Conservation (phyloP, 1,140 invertebrate species). For the Triops longicaudatus region DNA sequence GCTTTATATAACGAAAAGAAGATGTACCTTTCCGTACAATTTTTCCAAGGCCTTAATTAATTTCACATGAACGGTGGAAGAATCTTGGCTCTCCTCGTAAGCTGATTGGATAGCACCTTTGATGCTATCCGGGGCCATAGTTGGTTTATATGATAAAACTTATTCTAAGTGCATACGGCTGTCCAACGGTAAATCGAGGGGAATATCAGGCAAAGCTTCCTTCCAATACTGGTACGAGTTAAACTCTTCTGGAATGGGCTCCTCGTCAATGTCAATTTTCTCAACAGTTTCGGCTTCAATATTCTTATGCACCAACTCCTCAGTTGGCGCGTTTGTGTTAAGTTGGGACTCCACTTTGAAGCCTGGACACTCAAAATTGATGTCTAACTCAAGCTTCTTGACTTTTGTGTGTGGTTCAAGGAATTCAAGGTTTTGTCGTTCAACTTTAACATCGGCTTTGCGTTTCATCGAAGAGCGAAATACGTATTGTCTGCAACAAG, state of each 20-base stretch:
- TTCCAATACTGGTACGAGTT: slow-evolving; percentile 29
- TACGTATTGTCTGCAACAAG: background rate
- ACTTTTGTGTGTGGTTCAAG: background rate
- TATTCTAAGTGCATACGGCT: slow-evolving; percentile 24
- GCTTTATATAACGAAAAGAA: background rate
- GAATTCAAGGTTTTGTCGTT: background rate
- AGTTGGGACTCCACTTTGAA: background rate
- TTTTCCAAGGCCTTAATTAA: slow-evolving; percentile 19
- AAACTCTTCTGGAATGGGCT: slow-evolving; percentile 13
- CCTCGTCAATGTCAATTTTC: slow-evolving; percentile 11
- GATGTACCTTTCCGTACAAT: slow-evolving; percentile 22
- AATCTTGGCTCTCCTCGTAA: slow-evolving; percentile 28
- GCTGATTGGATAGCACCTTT: slow-evolving; percentile 24
- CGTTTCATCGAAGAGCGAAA: background rate
- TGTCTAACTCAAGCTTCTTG: background rate
- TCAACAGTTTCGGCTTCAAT: background rate
- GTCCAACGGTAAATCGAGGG: background rate
- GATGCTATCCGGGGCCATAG: background rate
- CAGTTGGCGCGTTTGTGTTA: background rate
- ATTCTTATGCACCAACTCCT: background rate
- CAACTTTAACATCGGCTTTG: background rate
- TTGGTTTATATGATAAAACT: background rate
- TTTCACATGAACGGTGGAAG: slow-evolving; percentile 20
- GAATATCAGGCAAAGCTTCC: slow-evolving; percentile 29
- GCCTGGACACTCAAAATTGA: background rate